Evolutionary conservation across 2,888 invertebrate genomes (phyloP), one percentile per base, ranked within the genome.

Genomic region (Nymphalis polychloros): DNA sequence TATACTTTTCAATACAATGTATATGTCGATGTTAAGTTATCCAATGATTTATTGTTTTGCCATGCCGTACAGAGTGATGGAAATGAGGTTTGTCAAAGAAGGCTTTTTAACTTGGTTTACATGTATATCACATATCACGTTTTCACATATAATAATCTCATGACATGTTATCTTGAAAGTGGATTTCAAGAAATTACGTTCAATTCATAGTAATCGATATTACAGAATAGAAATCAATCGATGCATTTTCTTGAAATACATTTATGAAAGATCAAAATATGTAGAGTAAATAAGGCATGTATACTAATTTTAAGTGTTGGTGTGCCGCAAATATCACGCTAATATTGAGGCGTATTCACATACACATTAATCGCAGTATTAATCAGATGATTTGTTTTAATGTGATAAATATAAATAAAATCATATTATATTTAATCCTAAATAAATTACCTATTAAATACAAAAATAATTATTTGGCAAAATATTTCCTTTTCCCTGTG

Each of bases 41-140:
- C 76, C 73, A 73, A 78, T 79, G 77, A 84, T 87, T 79, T 89
- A 84, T 90, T 89, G 85, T 92, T 91, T 87, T 90, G 87, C 80
- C 89, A 91, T 92, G 92, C 92, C 83, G 84, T 85, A 83, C 92
- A 92, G 92, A 85, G 85, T 83, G 92, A 92, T 85, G 92, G 92
- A 90, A 77, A 74, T 66, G 90, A 92, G 92, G 92, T 92, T 92
- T 90, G 92, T 92, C 80, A 79, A 84, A 77, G 82, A 80, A 83
- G 83, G 84, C 79, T 84, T 84, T 77, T 70, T 76, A 53, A 69
- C 65, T 74, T 68, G 64, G 59, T 72, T 50, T 70, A 66, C 46
- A 57, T 66, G 69, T 71, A 74, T 70, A 57, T 72, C 68, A 75
- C 72, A 63, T 68, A 64, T 75, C 74, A 73, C 69, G 63, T 64